phyloP scores from a whole-genome alignment of 2,797 vertebrate species.

The Chiroxiphia lanceolata region DNA sequence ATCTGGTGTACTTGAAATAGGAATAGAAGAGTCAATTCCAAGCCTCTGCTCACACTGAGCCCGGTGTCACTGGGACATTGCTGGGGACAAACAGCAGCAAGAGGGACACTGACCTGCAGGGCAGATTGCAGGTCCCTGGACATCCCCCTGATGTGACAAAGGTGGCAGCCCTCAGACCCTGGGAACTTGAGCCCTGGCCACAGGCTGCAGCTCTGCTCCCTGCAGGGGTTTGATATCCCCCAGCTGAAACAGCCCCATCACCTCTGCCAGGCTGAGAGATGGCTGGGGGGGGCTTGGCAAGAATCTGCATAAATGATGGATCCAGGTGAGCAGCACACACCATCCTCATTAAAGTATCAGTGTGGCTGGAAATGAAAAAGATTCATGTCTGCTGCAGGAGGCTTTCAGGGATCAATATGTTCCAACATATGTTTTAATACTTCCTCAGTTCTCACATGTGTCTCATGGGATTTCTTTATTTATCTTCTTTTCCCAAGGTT shows the following conservation, averaged over 20 bases:
- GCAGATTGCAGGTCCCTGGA: rapidly evolving
- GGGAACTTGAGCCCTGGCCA: rapidly evolving
- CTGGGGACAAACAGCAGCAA: rapidly evolving
- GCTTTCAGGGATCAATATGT: constrained; percentile 60
- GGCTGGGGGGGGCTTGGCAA: background rate
- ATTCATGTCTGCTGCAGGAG: constrained; percentile 19
- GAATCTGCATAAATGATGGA: background rate
- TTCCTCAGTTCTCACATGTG: constrained; percentile 39
- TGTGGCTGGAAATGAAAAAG: constrained; percentile 1
- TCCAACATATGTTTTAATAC: constrained; percentile 61
- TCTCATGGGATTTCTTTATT: constrained; percentile 62
- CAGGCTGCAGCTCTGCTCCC: background rate
- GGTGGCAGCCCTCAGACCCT: rapidly evolving
- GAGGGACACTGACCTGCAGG: background rate
- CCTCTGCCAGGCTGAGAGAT: rapidly evolving
- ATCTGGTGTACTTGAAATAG: background rate
- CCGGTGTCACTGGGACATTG: background rate
- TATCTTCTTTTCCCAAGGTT: constrained; percentile 49
- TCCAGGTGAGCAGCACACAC: background rate
- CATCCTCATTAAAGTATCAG: background rate
- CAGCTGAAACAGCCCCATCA: rapidly evolving
- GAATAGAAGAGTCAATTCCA: background rate
- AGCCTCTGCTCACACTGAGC: background rate
- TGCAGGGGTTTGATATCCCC: rapidly evolving
- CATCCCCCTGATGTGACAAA: rapidly evolving